Percentiles rank a stretch among this genome's conserved stretches.
These are phyloP conservation scores for Microcebus ravelobensis DNA, from an alignment of 2,113 vertebrate genomes.

Conservation along the genomic window DNA sequence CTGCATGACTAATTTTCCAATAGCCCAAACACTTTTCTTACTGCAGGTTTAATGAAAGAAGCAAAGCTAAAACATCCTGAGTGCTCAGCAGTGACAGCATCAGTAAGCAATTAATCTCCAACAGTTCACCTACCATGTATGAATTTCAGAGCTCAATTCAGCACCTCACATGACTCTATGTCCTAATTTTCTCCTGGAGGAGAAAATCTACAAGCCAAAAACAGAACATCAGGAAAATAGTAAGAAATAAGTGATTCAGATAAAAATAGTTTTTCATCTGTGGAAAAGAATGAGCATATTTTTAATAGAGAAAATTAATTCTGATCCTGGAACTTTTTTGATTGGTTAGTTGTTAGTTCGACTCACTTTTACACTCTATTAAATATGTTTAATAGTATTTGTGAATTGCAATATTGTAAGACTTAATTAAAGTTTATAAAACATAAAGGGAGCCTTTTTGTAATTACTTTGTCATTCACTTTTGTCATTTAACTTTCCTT, in stretches of 20 bases:
- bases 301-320: background rate
- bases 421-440: slow-evolving; percentile 58
- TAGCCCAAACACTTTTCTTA: background rate
- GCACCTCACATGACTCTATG: background rate
- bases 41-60: slow-evolving; percentile 62
- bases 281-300: background rate
- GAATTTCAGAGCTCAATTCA: slow-evolving; percentile 59
- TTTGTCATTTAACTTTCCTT: slow-evolving; percentile 57
- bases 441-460: background rate
- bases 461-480: slow-evolving; percentile 48
- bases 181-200: slow-evolving; percentile 33
- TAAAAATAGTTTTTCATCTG: background rate
- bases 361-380: background rate
- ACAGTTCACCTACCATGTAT: slow-evolving; percentile 54
- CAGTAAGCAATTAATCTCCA: slow-evolving; percentile 73
- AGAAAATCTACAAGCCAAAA: slow-evolving; percentile 44
- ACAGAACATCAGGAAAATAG: background rate
- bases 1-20: slow-evolving; percentile 53
- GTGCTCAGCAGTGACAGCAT: slow-evolving; percentile 58
- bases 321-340: background rate
- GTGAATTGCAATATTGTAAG: background rate
- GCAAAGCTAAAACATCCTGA: slow-evolving; percentile 51
- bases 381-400: slow-evolving; percentile 44
- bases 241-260: slow-evolving; percentile 27
- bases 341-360: background rate